A percentile compares a stretch with the other conserved stretches of the same genome.
These are phyloP conservation scores for Molossus molossus DNA, from an alignment of 2,797 vertebrate species.

Conservation along the genomic window DNA sequence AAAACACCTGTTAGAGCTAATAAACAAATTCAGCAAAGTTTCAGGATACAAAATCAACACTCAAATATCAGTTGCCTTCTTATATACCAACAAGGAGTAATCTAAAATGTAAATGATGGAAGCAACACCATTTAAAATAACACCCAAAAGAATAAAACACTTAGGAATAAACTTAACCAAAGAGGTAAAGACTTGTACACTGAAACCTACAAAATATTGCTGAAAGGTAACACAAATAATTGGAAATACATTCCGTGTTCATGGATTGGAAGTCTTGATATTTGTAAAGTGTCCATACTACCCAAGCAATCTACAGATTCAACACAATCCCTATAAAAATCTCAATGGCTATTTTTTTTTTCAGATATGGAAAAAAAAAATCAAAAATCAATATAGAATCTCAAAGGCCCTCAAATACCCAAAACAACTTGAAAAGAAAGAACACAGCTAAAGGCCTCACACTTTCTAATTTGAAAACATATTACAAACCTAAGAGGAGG, in stretches of 20 bases:
- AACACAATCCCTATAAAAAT: not conserved
- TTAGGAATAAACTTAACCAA: conserved; percentile 27
- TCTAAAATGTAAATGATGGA: not conserved
- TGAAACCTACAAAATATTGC: not conserved
- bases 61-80: not conserved
- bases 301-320: not conserved
- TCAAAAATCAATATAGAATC: not conserved
- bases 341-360: not conserved
- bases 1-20: not conserved
- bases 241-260: not conserved
- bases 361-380: not conserved
- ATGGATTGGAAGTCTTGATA: not conserved
- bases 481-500: not conserved
- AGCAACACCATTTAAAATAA: not conserved
- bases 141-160: conserved; percentile 26
- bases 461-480: not conserved
- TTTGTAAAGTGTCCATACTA: not conserved
- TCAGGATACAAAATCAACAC: not conserved
- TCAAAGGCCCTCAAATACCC: not conserved
- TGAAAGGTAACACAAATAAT: not conserved
- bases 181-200: not conserved
- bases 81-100: not conserved
- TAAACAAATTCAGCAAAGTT: conserved; percentile 23
- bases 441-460: not conserved
- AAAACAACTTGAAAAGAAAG: not conserved